phyloP scores from a whole-genome alignment of 2,888 invertebrate species.

The Netelia fuscicornis region DNA sequence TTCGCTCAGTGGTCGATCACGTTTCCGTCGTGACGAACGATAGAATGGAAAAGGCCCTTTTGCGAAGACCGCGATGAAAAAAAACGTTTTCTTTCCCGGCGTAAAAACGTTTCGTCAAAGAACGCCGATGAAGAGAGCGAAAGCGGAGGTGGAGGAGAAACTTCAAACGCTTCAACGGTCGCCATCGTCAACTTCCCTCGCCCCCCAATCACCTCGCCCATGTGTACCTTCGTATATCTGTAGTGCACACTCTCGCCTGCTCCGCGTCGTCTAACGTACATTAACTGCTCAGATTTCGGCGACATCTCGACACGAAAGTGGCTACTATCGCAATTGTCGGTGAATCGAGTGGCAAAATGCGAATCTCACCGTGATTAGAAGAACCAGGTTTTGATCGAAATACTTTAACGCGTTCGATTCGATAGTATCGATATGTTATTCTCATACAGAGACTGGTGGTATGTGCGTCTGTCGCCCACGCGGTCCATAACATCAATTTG shows the following conservation, averaged over 20 bases:
- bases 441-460: neutral
- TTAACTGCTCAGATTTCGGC: too few species aligned
- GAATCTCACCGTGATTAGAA: neutral
- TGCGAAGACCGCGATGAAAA: neutral
- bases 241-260: too few species aligned
- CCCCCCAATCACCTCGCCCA: constrained; percentile 36
- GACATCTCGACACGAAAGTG: neutral
- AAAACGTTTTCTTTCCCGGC: constrained; percentile 10
- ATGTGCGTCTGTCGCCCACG: constrained; percentile 1
- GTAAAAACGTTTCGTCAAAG: constrained; percentile 32
- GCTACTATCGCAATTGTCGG: constrained; percentile 7
- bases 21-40: constrained; percentile 7
- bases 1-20: constrained; percentile 23
- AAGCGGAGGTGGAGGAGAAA: constrained; percentile 45
- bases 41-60: constrained; percentile 1
- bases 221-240: neutral
- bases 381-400: too few species aligned
- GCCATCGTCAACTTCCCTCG: constrained; percentile 43
- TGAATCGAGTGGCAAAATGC: neutral
- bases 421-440: neutral
- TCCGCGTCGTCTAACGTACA: too few species aligned
- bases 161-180: constrained; percentile 61
- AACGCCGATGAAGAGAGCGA: constrained; percentile 55
- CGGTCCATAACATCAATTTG: constrained; percentile 22
- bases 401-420: neutral